Conservation (phyloP, 2,888 invertebrate species). For the Cremastobaeus sp. region DNA sequence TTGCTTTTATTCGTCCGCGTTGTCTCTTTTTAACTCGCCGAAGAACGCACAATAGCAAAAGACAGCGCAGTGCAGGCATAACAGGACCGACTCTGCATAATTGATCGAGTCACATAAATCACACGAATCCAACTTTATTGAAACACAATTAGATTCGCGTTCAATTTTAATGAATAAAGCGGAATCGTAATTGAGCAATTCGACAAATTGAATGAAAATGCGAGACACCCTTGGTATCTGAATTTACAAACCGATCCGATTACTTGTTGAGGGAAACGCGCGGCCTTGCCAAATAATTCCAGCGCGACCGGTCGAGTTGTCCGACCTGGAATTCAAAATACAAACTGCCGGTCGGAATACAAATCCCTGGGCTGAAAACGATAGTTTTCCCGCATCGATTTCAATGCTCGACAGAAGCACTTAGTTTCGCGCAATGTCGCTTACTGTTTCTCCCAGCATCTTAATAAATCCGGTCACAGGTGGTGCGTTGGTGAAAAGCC, state of each 20-base stretch:
- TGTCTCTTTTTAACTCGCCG: too few relatives aligned
- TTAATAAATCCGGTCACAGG: constrained; percentile 47
- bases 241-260: constrained; percentile 41
- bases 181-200: constrained; percentile 12
- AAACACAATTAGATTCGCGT: constrained; percentile 3
- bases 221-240: constrained; percentile 22
- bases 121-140: constrained; percentile 6
- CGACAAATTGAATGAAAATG: constrained; percentile 28
- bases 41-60: too few relatives aligned
- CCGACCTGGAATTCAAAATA: too few relatives aligned
- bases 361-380: too few relatives aligned
- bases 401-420: constrained; percentile 26
- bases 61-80: too few relatives aligned
- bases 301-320: background rate
- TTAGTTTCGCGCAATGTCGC: constrained; percentile 23
- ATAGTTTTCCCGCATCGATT: too few relatives aligned
- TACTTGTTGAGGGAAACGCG: constrained; percentile 37
- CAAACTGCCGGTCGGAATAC: too few relatives aligned
- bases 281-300: constrained; percentile 23
- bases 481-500: constrained; percentile 36
- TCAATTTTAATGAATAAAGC: constrained; percentile 13
- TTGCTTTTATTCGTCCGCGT: too few relatives aligned
- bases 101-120: constrained; percentile 7
- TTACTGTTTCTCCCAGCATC: constrained; percentile 10
- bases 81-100: too few relatives aligned